phyloP scores from a whole-genome alignment of 2,113 vertebrate genomes.

The Hiodon tergisus region DNA sequence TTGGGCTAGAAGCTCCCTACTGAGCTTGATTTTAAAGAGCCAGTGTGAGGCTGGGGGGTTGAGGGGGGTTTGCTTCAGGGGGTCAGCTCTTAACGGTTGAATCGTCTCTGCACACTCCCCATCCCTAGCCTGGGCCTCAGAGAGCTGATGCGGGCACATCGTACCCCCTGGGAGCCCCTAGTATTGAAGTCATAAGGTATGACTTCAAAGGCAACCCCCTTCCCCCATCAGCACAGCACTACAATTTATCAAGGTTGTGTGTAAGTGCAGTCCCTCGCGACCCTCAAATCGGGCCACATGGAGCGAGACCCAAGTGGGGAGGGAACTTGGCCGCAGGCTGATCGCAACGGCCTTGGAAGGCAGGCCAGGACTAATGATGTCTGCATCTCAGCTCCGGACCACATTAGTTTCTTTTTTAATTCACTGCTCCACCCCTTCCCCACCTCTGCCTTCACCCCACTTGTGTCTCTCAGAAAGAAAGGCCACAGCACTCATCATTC shows the following conservation, averaged over 20 bases:
- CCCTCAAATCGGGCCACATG: not conserved
- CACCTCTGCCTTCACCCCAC: not conserved
- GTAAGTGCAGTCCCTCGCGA: not conserved
- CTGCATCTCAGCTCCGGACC: not conserved
- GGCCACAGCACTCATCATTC: not conserved
- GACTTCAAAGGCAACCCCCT: conserved; percentile 7
- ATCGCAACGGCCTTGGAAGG: conserved; percentile 2
- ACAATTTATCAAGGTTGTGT: conserved; percentile 12
- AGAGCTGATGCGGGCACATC: no score
- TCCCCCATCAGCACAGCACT: not conserved
- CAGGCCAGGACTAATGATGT: not conserved
- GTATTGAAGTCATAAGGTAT: conserved; percentile 11
- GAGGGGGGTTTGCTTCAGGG: no score
- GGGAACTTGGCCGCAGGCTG: not conserved
- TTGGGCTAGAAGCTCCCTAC: no score
- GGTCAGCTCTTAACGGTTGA: no score
- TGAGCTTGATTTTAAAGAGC: no score
- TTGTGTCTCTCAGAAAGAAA: not conserved
- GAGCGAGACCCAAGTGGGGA: not conserved
- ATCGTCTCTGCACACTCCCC: no score
- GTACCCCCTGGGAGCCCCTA: not conserved
- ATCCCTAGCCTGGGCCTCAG: no score
- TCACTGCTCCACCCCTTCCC: not conserved
- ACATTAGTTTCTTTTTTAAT: not conserved
- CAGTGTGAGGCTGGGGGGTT: no score